A percentile compares a stretch with the other conserved stretches of the same genome.
Conservation (phyloP, 2,888 invertebrate genomes). For the Cephus nigrinus region DNA sequence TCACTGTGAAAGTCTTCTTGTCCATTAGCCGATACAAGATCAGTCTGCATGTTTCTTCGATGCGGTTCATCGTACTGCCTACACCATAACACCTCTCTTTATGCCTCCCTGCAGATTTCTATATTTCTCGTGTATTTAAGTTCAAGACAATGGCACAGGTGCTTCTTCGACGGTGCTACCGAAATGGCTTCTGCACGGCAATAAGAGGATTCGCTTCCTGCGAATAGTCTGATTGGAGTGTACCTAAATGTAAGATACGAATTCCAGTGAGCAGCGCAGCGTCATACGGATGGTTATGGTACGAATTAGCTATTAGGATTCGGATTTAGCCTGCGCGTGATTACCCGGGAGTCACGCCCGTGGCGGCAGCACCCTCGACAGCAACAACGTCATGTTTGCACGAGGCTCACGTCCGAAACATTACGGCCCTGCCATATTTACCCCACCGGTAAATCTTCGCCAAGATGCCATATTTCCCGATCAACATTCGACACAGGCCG, state of each 20-base stretch:
- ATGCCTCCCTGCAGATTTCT: background rate
- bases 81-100: background rate
- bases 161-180: background rate
- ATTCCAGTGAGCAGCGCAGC: background rate
- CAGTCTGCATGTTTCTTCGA: background rate
- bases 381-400: constrained; percentile 23
- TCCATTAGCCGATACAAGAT: background rate
- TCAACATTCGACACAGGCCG: background rate
- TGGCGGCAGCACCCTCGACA: constrained; percentile 19
- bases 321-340: constrained; percentile 18
- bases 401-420: constrained; percentile 33
- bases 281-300: background rate
- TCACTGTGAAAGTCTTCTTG: background rate
- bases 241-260: background rate
- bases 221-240: background rate
- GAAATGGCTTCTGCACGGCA: background rate
- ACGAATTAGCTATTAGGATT: background rate
- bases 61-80: background rate
- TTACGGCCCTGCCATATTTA: constrained; percentile 15
- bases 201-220: background rate
- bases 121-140: background rate
- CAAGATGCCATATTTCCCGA: background rate
- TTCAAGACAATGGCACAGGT: background rate
- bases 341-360: constrained; percentile 25
- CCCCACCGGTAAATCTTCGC: constrained; percentile 1